Evolutionary conservation across 2,797 vertebrate genomes (phyloP), one percentile per base, ranked within the genome.

Genomic region (Pelobates cultripes): DNA sequence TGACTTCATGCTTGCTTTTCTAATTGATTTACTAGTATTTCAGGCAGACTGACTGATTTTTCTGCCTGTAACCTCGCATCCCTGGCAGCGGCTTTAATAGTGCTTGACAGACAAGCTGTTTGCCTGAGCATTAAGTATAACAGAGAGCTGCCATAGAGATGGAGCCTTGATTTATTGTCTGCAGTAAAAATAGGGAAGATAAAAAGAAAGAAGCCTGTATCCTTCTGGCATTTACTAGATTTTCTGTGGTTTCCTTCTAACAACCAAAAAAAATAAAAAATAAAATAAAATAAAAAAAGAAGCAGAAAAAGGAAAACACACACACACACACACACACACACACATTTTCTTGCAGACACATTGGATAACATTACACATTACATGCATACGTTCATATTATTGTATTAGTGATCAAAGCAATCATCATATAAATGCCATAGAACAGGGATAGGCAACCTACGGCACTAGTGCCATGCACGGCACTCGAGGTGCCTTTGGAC

Each of bases 1-100:
- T 93, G 92, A 93, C 94, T 93, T 91, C 90, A 87, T 90, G 90
- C 92, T 93, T 88, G 87, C 92, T 94, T 92, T 93, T 91, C 92
- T 93, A 92, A 93, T 92, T 93, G 92, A 94, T 93, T 94, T 93
- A 92, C 86, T 86, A 88, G 80, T 83, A 15, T 67, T 87, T 86
- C 89, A 86, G 88, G 81, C 89, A 89, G 87, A 89, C 82, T 85
- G 86, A 84, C 86, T 70, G 70, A 86, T 90, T 86, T 81, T 86
- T 88, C 90, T 92, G 90, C 88, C 84, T 87, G 79, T 77, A 82
- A 85, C 87, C 87, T 86, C 85, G 89, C 89, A 86, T 86, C 87
- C 55, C 87, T 87, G 87, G 92, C 88, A 93, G 92, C 88, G 73
- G 77, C 0, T 85, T 93, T 89, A 94, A 94, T 92, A 88, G 88